Conservation (phyloP, 2,797 vertebrate genomes). For the Macropus fuliginosus region DNA sequence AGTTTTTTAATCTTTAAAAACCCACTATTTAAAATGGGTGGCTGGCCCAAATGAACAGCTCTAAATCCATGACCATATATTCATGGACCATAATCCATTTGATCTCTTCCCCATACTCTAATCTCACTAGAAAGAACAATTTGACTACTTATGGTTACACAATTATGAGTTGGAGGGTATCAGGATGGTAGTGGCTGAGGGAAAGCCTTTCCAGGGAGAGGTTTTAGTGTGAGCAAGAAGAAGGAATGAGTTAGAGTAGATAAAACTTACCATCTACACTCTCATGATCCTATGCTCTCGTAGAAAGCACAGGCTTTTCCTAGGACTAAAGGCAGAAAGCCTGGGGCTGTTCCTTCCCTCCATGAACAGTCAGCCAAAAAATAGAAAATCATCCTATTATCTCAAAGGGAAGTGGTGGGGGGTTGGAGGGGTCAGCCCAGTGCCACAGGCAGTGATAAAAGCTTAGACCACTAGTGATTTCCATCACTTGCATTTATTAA, state of each 20-base stretch:
- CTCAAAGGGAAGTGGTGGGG: constrained; percentile 29
- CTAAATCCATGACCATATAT: background rate
- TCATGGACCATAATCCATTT: background rate
- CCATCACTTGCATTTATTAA: constrained; percentile 69
- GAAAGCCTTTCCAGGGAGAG: background rate
- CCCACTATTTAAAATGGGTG: background rate
- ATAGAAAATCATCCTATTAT: constrained; percentile 61
- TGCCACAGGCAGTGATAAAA: constrained; percentile 66
- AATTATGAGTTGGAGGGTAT: background rate
- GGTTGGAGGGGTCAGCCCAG: constrained; percentile 62
- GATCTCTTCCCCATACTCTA: background rate
- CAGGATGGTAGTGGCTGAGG: background rate
- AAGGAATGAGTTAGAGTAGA: background rate
- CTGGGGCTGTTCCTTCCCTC: constrained; percentile 43
- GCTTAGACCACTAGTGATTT: constrained; percentile 57
- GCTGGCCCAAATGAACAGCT: background rate
- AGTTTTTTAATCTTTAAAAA: background rate
- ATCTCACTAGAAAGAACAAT: background rate
- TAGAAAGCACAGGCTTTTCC: background rate
- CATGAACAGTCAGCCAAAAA: constrained; percentile 67
- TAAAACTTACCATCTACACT: background rate
- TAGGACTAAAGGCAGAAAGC: constrained; percentile 14
- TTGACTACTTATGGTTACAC: background rate
- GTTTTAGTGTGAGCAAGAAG: background rate
- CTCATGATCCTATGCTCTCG: background rate